Evolutionary conservation across 1,140 invertebrate species (phyloP).

Genomic region (Cotesia glomerata): DNA sequence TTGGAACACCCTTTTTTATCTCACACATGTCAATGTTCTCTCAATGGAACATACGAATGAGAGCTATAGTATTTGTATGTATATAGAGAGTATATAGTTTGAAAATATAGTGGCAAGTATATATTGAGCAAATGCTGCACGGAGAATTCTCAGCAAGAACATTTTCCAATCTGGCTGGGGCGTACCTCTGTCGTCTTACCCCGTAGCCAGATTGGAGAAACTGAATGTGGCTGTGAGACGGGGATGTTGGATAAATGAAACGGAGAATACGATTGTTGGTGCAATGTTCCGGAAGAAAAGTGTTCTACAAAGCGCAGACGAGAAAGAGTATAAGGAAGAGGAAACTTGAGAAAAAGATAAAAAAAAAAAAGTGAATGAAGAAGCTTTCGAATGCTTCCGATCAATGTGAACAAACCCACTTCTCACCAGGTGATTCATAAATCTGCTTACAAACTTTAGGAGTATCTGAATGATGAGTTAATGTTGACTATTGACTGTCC

Average conservation of each 20-base stretch:
- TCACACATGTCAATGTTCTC: not conserved
- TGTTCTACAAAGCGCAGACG: conserved; percentile 40
- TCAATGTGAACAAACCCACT: conserved; percentile 6
- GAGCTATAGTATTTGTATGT: not conserved
- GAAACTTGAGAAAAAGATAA: conserved; percentile 28
- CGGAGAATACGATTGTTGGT: conserved; percentile 59
- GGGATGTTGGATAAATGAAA: conserved; percentile 33
- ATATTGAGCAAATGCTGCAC: conserved; percentile 25
- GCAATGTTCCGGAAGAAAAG: conserved; percentile 59
- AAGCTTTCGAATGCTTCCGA: not conserved
- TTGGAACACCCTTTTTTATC: not conserved
- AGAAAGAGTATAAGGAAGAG: conserved; percentile 36
- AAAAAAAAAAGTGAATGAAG: not conserved
- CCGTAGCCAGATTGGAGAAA: conserved; percentile 55
- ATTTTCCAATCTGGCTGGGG: conserved; percentile 53
- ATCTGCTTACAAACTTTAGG: not conserved
- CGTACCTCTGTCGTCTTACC: conserved; percentile 22
- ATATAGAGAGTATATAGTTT: not conserved
- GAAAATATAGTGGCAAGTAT: conserved; percentile 10
- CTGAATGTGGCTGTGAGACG: conserved; percentile 43
- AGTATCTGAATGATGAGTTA: too few relatives aligned
- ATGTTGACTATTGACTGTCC: too few relatives aligned
- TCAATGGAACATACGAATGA: not conserved
- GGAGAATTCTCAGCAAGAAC: conserved; percentile 50
- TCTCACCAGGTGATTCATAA: not conserved